Percentiles rank a stretch among this genome's conserved stretches.
phyloP scores from a whole-genome alignment of 1,140 invertebrate genomes.

The Drosophila pectinifera region DNA sequence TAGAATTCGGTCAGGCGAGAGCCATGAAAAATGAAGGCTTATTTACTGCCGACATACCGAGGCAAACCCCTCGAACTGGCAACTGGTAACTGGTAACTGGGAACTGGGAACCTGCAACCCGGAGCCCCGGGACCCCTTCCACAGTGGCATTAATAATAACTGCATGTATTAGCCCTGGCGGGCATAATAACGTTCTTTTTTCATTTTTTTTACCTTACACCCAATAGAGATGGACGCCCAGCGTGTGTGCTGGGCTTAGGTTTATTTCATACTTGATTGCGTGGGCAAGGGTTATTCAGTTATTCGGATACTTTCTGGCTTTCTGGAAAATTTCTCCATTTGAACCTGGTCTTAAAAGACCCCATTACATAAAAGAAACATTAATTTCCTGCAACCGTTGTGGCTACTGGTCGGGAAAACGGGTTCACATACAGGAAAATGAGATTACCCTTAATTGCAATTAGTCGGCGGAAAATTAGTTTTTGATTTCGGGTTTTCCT shows the following conservation, averaged over 20 bases:
- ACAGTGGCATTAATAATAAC: slow-evolving; percentile 74
- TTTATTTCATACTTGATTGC: slow-evolving; percentile 15
- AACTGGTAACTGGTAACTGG: slow-evolving; percentile 4
- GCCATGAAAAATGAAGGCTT: slow-evolving; percentile 82
- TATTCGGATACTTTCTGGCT: slow-evolving; percentile 15
- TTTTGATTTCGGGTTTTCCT: slow-evolving; percentile 36
- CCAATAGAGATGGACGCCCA: slow-evolving; percentile 45
- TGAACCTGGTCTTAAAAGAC: slow-evolving; percentile 16
- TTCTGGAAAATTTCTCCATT: slow-evolving; percentile 13
- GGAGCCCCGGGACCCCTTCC: slow-evolving; percentile 43
- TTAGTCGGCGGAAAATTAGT: slow-evolving; percentile 41
- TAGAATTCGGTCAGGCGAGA: slow-evolving; percentile 76
- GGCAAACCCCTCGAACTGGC: neutral
- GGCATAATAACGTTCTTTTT: slow-evolving; percentile 41
- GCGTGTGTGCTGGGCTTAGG: slow-evolving; percentile 4
- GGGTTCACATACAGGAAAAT: slow-evolving; percentile 26
- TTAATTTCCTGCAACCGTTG: slow-evolving; percentile 22
- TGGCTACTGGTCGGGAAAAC: slow-evolving; percentile 10
- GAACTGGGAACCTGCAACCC: slow-evolving; percentile 5
- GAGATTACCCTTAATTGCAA: slow-evolving; percentile 47
- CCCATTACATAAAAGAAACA: slow-evolving; percentile 36
- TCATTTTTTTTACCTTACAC: neutral
- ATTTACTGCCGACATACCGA: slow-evolving; percentile 77
- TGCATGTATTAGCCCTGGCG: slow-evolving; percentile 64
- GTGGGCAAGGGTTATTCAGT: slow-evolving; percentile 19